A percentile compares a stretch with the other conserved stretches of the same genome.
These are phyloP conservation scores for Oncorhynchus tshawytscha DNA, from an alignment of 2,113 vertebrate species.

Conservation along the genomic window DNA sequence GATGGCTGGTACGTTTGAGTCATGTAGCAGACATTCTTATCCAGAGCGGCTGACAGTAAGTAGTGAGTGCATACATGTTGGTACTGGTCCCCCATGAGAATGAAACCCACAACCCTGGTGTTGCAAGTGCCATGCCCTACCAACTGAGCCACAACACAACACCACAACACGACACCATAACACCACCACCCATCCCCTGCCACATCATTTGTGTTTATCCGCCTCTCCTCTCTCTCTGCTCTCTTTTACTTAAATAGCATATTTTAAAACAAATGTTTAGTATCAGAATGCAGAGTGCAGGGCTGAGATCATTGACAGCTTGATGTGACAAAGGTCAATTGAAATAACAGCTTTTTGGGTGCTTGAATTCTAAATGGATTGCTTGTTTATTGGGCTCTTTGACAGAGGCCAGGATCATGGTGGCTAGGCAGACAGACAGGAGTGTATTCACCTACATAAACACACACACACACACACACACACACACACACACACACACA, in stretches of 20 bases:
- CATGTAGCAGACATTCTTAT: conserved; percentile 22
- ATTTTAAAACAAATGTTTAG: conserved; percentile 76
- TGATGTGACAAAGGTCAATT: conserved; percentile 84
- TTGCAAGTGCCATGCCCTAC: conserved; percentile 31
- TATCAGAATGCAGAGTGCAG: conserved; percentile 73
- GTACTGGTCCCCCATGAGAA: no score
- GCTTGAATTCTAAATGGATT: conserved; percentile 78
- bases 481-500: conserved; percentile 33
- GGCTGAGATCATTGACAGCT: conserved; percentile 84
- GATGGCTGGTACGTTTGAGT: conserved; percentile 51
- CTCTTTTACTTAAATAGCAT: conserved; percentile 56
- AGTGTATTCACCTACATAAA: background rate
- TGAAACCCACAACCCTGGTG: no score
- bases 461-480: conserved; percentile 27
- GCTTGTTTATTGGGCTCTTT: conserved; percentile 70
- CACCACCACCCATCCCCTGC: conserved; percentile 63
- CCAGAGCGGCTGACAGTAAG: conserved; percentile 39
- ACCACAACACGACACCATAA: background rate
- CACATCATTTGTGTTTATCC: conserved; percentile 58
- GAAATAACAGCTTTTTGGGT: conserved; percentile 82
- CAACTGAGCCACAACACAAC: no score
- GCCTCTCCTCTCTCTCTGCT: conserved; percentile 1
- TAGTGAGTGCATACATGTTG: no score
- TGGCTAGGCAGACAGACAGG: conserved; percentile 33
- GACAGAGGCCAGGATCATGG: conserved; percentile 57